A percentile compares a stretch with the other conserved stretches of the same genome.
phyloP scores from a whole-genome alignment of 1,140 invertebrate species.

The Ephestia elutella region DNA sequence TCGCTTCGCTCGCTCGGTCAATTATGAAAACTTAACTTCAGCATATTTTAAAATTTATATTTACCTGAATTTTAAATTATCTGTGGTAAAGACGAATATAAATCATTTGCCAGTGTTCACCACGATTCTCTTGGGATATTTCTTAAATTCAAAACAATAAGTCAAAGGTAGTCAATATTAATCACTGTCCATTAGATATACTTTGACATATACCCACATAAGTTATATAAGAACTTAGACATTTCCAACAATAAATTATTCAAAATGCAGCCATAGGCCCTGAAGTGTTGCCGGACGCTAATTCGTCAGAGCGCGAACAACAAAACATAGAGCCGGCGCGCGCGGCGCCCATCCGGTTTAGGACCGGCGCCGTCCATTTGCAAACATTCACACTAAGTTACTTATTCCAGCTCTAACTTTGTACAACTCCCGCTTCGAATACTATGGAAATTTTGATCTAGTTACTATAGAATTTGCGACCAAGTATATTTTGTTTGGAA shows the following conservation, averaged over 20 bases:
- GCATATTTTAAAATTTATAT: no score
- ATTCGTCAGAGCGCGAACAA: not conserved
- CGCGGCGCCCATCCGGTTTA: not conserved
- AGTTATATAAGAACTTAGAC: no score
- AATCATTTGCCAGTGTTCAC: no score
- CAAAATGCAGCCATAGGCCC: not conserved
- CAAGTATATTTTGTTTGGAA: not conserved
- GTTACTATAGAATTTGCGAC: not conserved
- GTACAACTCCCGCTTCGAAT: not conserved
- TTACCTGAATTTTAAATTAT: no score
- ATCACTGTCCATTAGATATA: no score
- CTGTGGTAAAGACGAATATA: no score
- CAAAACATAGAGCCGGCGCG: not conserved
- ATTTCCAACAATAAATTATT: not conserved
- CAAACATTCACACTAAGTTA: not conserved
- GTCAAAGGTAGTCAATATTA: no score
- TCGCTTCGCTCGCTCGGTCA: no score
- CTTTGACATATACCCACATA: no score
- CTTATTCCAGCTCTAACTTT: not conserved
- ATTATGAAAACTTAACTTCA: no score
- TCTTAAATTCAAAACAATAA: no score
- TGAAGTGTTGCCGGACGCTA: not conserved
- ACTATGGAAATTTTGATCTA: not conserved
- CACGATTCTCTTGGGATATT: no score
- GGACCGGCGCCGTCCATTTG: not conserved